Base-by-base conservation (phyloP, 2,888 invertebrate species). In the Cheilosia impressa region DNA sequence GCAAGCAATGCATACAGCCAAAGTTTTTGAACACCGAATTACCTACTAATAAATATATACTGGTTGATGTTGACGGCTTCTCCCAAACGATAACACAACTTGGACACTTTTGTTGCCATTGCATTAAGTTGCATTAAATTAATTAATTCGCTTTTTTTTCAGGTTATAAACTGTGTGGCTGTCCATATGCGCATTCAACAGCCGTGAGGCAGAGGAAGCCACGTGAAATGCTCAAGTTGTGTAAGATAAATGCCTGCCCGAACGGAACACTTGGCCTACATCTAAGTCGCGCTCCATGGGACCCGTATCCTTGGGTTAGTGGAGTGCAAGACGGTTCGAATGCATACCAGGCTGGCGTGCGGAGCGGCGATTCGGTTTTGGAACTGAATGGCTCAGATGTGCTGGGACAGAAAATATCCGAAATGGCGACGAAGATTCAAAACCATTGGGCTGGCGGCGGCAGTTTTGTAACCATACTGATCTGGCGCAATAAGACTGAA, bases 281-380 rank as follows among this genome's bases (percentile, higher is more conserved):
- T 83, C 92, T 96, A 71, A 96, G 95, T 5, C 94, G 96, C 87
- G 95, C 96, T 1, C 94, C 96, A 72, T 96, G 96, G 96, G 96
- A 96, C 90, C 96, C 96, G 0, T 96, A 96, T 91, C 96, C 96
- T 1, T 96, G 96, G 96, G 95, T 96, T 87, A 93, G 93, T 90
- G 94, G 94, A 69, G 95, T 96, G 50, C 95, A 94, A 43, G 90
- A 92, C 0, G 93, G 92, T 2, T 95, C 95, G 0, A 92, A 94
- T 81, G 96, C 96, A 0, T 94, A 94, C 68, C 75, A 89, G 0
- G 95, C 95, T 0, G 96, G 96, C 0, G 90, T 96, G 62, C 94
- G 93, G 89, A 93, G 94, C 6, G 96, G 96, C 0, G 96, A 96
- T 90, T 96, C 96, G 87, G 89, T 96, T 57, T 91, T 96, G 24